These are phyloP conservation scores for Drosophila kambysellisi DNA, from an alignment of 2,888 invertebrate genomes.

Conservation along the genomic window DNA sequence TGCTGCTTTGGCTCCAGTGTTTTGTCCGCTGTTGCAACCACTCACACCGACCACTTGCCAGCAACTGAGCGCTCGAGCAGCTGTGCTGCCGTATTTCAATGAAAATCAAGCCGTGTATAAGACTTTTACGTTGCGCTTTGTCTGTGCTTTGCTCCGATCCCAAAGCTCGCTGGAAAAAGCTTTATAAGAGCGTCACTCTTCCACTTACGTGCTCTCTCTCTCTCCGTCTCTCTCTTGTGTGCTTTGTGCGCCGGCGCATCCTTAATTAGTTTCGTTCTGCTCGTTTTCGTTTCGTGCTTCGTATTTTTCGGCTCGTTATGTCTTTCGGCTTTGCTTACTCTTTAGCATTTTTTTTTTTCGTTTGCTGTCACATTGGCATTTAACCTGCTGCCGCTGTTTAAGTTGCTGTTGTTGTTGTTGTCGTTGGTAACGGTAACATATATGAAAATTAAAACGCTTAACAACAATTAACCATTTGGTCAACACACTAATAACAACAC, in stretches of 20 bases:
- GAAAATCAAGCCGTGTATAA: constrained; percentile 71
- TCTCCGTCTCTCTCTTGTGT: neutral
- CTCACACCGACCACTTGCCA: constrained; percentile 84
- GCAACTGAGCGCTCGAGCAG: constrained; percentile 84
- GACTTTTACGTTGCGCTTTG: constrained; percentile 45
- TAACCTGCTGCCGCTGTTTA: constrained; percentile 42
- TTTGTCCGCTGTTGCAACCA: constrained; percentile 54
- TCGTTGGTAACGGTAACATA: constrained; percentile 41
- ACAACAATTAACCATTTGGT: constrained; percentile 74
- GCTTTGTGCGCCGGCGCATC: constrained; percentile 66
- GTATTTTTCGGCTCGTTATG: constrained; percentile 7
- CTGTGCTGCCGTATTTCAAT: constrained; percentile 85
- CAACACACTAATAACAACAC: constrained; percentile 39
- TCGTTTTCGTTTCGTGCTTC: constrained; percentile 17
- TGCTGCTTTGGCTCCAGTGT: constrained; percentile 21
- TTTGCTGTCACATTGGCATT: constrained; percentile 41
- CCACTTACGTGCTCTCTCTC: neutral
- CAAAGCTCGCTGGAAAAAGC: constrained; percentile 58
- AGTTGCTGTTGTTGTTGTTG: constrained; percentile 9
- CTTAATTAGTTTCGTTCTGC: constrained; percentile 59
- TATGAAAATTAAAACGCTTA: constrained; percentile 75
- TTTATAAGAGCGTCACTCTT: constrained; percentile 60
- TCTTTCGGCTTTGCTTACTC: constrained; percentile 24
- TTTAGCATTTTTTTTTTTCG: neutral
- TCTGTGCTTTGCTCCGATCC: constrained; percentile 46